Base-by-base conservation (phyloP, 23 tunicate genomes). In the Styela clava region DNA sequence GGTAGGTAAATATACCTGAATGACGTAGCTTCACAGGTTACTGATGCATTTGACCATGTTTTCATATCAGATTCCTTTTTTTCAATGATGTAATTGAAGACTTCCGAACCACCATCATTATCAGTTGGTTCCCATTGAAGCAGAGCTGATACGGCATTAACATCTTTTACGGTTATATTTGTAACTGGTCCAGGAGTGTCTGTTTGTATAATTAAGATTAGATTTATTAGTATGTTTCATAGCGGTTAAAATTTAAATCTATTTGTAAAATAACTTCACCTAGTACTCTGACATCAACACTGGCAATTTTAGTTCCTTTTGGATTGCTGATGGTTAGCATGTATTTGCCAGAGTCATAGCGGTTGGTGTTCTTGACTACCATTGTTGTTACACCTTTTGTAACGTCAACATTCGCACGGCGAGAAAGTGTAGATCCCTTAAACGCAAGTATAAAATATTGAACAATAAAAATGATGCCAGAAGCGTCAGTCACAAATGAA, bases 281-380 rank as follows among this genome's bases (percentile, higher is more conserved):
- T 24, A 93, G 52, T 2, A 93, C 98, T 82, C 80, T 86, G 22
- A 95, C 96, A 68, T 95, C 82, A 2, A 95, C 52, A 35, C 74
- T 80, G 20, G 62, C 81, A 0, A 80, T 35, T 63, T 84, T 86
- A 2, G 86, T 31, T 3, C 99, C 95, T 52, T 77, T 83, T 35
- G 95, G 83, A 73, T 95, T 95, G 30, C 86, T 52, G 2, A 78
- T 92, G 27, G 89, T 84, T 30, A 95, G 68, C 3, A 33, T 74
- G 69, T 95, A 95, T 35, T 74, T 81, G n/a, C 99, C 99, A 35
- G 91, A 29, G 68, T 95, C 99, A 12, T 79, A 72, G 24, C 99
- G 81, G 33, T 85, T 68, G 51, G 87, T 78, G 21, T 89, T 69
- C 61, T 83, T 83, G 3, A 82, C 73, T 29, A 33, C 18, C 35